phyloP scores from a whole-genome alignment of 1,140 invertebrate genomes.

The Chlorops oryzae region DNA sequence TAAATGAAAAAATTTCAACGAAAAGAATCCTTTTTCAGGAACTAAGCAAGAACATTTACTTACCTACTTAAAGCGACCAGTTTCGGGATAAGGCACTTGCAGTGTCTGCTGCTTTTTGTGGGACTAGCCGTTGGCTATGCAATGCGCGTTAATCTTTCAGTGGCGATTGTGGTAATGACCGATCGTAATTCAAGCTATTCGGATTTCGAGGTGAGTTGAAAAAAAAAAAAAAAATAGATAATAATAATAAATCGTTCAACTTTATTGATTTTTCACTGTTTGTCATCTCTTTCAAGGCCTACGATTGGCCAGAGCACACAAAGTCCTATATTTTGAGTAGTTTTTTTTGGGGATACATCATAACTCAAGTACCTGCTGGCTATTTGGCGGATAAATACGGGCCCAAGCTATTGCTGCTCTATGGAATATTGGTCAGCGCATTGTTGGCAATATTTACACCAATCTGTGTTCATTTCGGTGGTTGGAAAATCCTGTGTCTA shows the following conservation, averaged over 20 bases:
- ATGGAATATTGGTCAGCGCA: conserved; percentile 51
- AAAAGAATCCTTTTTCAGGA: too few relatives aligned
- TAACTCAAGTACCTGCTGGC: conserved; percentile 60
- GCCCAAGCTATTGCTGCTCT: conserved; percentile 57
- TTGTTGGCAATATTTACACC: conserved; percentile 49
- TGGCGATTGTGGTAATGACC: conserved; percentile 54
- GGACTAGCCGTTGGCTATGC: conserved; percentile 58
- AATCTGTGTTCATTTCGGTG: conserved; percentile 38
- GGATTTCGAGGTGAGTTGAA: conserved; percentile 35
- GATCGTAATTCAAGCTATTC: conserved; percentile 28
- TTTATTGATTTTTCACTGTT: background rate
- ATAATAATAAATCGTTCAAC: background rate
- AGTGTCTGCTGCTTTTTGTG: conserved; percentile 58
- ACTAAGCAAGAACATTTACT: too few relatives aligned
- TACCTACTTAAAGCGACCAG: too few relatives aligned
- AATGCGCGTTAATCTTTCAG: conserved; percentile 61
- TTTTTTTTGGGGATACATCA: conserved; percentile 60
- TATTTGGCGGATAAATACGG: conserved; percentile 60
- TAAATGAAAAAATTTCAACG: too few relatives aligned
- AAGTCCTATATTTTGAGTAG: conserved; percentile 57
- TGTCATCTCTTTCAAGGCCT: conserved; percentile 48
- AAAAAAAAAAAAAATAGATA: background rate
- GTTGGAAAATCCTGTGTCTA: conserved; percentile 56
- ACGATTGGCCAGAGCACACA: conserved; percentile 49
- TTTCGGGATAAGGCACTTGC: conserved; percentile 62